Evolutionary conservation across 30 jellyfish, hydroid and myxozoan genomes (phyloP).

Genomic region (Mastigias papua): DNA sequence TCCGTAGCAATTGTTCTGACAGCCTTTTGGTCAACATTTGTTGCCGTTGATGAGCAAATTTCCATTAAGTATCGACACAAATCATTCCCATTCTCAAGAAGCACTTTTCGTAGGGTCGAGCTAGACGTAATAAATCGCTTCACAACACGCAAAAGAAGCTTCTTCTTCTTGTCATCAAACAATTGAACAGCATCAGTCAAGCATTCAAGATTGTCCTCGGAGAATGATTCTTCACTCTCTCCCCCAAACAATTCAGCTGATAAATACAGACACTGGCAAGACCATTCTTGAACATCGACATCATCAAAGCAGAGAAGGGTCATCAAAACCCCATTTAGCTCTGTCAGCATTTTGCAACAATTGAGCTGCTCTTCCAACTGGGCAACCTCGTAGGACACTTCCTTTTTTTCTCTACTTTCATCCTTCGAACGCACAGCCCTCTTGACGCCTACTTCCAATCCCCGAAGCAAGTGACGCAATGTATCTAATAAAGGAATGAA

Average conservation of each 20-base stretch:
- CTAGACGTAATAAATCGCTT: slow-evolving; percentile 77
- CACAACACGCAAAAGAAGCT: slow-evolving; percentile 77
- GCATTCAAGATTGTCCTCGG: slow-evolving; percentile 83
- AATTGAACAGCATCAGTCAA: slow-evolving; percentile 72
- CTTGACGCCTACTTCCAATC: slow-evolving; percentile 83
- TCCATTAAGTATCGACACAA: slow-evolving; percentile 18
- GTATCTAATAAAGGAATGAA: slow-evolving; percentile 86
- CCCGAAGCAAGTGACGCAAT: slow-evolving; percentile 66
- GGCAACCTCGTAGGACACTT: slow-evolving; percentile 30
- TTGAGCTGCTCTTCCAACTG: slow-evolving; percentile 77
- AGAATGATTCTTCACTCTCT: slow-evolving; percentile 73
- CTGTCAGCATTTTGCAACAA: slow-evolving; percentile 63
- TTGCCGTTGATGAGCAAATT: slow-evolving; percentile 7
- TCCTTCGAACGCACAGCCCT: slow-evolving; percentile 73
- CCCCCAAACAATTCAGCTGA: slow-evolving; percentile 97
- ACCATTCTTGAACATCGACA: slow-evolving; percentile 87
- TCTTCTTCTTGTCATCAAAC: slow-evolving; percentile 67
- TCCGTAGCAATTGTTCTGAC: slow-evolving; percentile 33
- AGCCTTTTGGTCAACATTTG: slow-evolving; percentile 41
- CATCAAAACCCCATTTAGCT: slow-evolving; percentile 82
- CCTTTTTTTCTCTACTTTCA: slow-evolving; percentile 18
- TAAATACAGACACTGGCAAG: slow-evolving; percentile 91
- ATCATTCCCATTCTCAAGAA: slow-evolving; percentile 26
- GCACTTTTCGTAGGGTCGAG: slow-evolving; percentile 8
- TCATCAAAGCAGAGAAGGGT: slow-evolving; percentile 85